phyloP scores from a whole-genome alignment of 2,888 invertebrate genomes.

The Pheosia tremula region DNA sequence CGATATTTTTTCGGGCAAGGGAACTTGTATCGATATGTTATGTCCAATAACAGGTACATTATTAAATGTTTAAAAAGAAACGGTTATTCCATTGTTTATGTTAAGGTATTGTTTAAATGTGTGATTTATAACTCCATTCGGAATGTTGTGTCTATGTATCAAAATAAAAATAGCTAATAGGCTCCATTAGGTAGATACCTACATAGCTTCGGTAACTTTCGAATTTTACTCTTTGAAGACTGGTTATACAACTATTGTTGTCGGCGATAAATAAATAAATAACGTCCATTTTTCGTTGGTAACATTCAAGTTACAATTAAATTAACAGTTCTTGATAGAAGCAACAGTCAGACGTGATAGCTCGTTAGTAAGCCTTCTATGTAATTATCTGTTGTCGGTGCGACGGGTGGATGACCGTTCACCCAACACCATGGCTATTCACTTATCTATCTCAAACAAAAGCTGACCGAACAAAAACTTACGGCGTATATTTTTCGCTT shows the following conservation, averaged over 20 bases:
- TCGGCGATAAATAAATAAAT: constrained; percentile 11
- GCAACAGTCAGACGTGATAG: constrained; percentile 44
- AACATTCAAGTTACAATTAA: constrained; percentile 44
- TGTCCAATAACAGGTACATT: constrained; percentile 16
- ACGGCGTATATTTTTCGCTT: constrained; percentile 65
- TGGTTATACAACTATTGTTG: not conserved
- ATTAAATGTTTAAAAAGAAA: constrained; percentile 21
- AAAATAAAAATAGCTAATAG: not conserved
- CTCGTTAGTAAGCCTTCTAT: constrained; percentile 67
- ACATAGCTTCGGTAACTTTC: constrained; percentile 1
- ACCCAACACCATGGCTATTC: constrained; percentile 65
- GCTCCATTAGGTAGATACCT: not conserved
- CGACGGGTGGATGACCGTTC: constrained; percentile 71
- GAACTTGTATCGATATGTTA: constrained; percentile 34
- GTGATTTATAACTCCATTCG: not conserved
- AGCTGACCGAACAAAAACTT: constrained; percentile 55
- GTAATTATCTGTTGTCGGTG: constrained; percentile 64
- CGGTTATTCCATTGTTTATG: constrained; percentile 3
- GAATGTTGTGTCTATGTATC: not conserved
- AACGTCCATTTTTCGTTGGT: constrained; percentile 23
- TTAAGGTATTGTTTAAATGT: not conserved
- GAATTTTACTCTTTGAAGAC: not conserved
- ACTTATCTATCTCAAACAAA: constrained; percentile 80
- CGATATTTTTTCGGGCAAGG: constrained; percentile 15
- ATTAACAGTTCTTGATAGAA: constrained; percentile 41